These are phyloP conservation scores for Crepidodera aurea DNA, from an alignment of 2,888 invertebrate genomes.

Conservation along the genomic window DNA sequence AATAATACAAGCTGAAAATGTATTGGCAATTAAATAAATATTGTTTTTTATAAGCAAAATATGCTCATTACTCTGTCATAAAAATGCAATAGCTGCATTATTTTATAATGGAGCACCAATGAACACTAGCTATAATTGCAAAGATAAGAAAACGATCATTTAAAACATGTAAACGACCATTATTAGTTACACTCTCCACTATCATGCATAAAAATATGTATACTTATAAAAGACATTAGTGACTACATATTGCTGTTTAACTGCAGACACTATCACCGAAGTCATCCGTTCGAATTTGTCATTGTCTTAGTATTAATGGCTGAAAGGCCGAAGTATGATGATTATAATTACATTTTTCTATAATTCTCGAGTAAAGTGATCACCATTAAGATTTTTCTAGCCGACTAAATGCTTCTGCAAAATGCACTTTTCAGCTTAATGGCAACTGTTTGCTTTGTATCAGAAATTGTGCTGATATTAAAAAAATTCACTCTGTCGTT, in stretches of 20 bases:
- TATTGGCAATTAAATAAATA: too few species aligned
- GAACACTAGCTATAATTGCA: constrained; percentile 33
- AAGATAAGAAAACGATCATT: constrained; percentile 37
- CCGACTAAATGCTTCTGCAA: constrained; percentile 27
- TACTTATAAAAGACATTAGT: constrained; percentile 37
- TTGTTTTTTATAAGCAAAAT: not conserved
- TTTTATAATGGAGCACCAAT: constrained; percentile 37
- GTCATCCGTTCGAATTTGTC: constrained; percentile 33
- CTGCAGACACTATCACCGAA: constrained; percentile 28
- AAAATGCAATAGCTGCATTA: constrained; percentile 33
- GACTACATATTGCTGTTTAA: constrained; percentile 26
- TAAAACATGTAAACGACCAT: constrained; percentile 36
- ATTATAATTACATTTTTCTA: constrained; percentile 30
- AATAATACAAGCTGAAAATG: too few species aligned
- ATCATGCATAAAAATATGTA: constrained; percentile 38
- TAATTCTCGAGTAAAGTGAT: constrained; percentile 28
- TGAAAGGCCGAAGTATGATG: constrained; percentile 27
- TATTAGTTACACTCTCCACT: constrained; percentile 35
- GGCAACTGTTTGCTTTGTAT: constrained; percentile 14
- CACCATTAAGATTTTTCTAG: constrained; percentile 27
- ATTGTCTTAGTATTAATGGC: constrained; percentile 36
- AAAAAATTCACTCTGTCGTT: constrained; percentile 12
- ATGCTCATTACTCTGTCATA: constrained; percentile 32
- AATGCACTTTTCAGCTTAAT: constrained; percentile 27
- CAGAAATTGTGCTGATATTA: constrained; percentile 15